Evolutionary conservation across 2,113 vertebrate species (phyloP).

Genomic region (Thryonomys swinderianus): DNA sequence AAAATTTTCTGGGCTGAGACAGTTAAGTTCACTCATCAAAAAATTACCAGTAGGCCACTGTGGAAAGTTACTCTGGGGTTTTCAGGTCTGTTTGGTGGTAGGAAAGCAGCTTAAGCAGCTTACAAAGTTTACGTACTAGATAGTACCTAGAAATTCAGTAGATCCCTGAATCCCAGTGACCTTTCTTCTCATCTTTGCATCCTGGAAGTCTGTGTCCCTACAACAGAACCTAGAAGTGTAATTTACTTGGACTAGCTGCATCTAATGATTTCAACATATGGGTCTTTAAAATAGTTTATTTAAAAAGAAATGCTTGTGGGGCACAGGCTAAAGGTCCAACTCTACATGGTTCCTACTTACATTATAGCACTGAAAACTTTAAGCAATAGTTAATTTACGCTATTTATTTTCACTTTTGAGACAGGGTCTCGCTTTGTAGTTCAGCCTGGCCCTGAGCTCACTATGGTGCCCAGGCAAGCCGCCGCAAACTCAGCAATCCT

Average conservation of each 20-base stretch:
- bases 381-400: background rate
- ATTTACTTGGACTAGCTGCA: background rate
- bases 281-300: background rate
- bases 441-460: too few relatives aligned
- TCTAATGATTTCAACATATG: background rate
- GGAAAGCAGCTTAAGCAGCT: background rate
- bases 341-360: background rate
- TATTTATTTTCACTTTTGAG: too few relatives aligned
- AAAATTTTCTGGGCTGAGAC: background rate
- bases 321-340: background rate
- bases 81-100: background rate
- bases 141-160: background rate
- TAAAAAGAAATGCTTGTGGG: background rate
- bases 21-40: background rate
- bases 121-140: background rate
- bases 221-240: background rate
- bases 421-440: too few relatives aligned
- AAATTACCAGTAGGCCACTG: background rate
- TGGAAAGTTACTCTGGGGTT: background rate
- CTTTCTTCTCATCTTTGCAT: background rate
- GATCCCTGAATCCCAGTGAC: background rate
- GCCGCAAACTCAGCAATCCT: too few relatives aligned
- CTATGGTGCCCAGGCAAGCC: too few relatives aligned
- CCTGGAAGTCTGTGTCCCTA: background rate
- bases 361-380: background rate